Evolutionary conservation across 2,888 invertebrate species (phyloP).

Genomic region (Cremastinae sp.): DNA sequence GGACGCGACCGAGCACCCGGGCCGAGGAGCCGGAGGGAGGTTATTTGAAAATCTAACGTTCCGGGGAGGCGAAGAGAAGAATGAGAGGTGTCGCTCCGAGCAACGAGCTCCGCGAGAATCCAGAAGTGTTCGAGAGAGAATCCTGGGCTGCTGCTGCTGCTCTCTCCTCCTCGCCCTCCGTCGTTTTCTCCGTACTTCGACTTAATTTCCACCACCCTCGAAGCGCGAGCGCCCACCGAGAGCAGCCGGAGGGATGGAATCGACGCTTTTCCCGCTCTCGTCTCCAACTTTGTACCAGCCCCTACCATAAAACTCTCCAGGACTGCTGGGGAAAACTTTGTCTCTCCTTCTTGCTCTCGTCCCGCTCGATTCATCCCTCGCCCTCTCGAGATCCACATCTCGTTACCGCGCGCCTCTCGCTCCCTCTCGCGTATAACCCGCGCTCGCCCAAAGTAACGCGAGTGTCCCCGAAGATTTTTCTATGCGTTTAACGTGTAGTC

Average conservation of each 20-base stretch:
- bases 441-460: slow-evolving; percentile 38
- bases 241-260: neutral
- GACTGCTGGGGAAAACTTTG: slow-evolving; percentile 13
- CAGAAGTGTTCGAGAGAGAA: slow-evolving; percentile 35
- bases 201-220: slow-evolving; percentile 76
- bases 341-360: slow-evolving; percentile 25
- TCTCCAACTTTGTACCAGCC: slow-evolving; percentile 23
- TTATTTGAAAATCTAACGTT: slow-evolving; percentile 77
- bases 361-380: slow-evolving; percentile 20
- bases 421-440: slow-evolving; percentile 26
- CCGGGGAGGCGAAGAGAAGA: slow-evolving; percentile 65
- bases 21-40: slow-evolving; percentile 59
- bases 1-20: slow-evolving; percentile 39
- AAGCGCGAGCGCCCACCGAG: slow-evolving; percentile 31
- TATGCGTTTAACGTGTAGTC: slow-evolving; percentile 39
- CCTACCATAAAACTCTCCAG: slow-evolving; percentile 17
- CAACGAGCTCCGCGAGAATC: slow-evolving; percentile 57
- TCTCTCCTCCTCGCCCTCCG: slow-evolving; percentile 14
- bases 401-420: slow-evolving; percentile 38
- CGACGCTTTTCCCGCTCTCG: slow-evolving; percentile 31
- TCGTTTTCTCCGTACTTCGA: slow-evolving; percentile 59
- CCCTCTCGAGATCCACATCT: slow-evolving; percentile 26
- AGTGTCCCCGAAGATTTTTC: slow-evolving; percentile 33
- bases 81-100: slow-evolving; percentile 74
- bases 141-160: slow-evolving; percentile 64